Conservation (phyloP, 1,140 invertebrate species). For the Neotoxoptera formosana region DNA sequence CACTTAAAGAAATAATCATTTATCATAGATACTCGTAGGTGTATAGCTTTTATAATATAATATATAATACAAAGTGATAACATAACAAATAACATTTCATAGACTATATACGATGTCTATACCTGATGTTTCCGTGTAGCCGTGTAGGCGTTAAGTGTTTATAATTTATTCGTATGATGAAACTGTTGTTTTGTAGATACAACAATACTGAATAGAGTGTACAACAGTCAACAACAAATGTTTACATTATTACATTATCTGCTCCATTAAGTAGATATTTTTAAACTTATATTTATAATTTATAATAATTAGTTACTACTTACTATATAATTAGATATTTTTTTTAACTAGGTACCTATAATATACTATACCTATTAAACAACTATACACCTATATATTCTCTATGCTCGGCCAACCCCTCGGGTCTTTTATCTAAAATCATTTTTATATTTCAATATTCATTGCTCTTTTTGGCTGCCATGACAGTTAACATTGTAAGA, state of each 20-base stretch:
- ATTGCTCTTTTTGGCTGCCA: too few relatives aligned
- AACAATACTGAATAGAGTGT: neutral
- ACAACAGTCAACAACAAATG: neutral
- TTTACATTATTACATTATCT: neutral
- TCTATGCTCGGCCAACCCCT: too few relatives aligned
- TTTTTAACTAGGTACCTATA: too few relatives aligned
- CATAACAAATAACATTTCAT: neutral
- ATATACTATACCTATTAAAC: too few relatives aligned
- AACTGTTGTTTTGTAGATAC: slow-evolving; percentile 1
- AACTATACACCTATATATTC: too few relatives aligned
- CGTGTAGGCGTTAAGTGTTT: neutral
- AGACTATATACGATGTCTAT: neutral
- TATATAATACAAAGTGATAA: neutral
- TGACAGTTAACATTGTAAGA: too few relatives aligned
- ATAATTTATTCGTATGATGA: neutral
- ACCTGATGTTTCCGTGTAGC: neutral
- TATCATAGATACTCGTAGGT: too few relatives aligned
- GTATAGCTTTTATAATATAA: too few relatives aligned
- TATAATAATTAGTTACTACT: neutral
- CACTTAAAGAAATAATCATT: neutral
- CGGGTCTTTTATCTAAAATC: too few relatives aligned
- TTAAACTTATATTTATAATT: neutral
- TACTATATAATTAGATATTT: neutral
- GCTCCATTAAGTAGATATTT: neutral
- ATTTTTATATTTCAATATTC: too few relatives aligned